Evolutionary conservation across 2,113 vertebrate species (phyloP).

Genomic region (Tetraodon nigroviridis): DNA sequence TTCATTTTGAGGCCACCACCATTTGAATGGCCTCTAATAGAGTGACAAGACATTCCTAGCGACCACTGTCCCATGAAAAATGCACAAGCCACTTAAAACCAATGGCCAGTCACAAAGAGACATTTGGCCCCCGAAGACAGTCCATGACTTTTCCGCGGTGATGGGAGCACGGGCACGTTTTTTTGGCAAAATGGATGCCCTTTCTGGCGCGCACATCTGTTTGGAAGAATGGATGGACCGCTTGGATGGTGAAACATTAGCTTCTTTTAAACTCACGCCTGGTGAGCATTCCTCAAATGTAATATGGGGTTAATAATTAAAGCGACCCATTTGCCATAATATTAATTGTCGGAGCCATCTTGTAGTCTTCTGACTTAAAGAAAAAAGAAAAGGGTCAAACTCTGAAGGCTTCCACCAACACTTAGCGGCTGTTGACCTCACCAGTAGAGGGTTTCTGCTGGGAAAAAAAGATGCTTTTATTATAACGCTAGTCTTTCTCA

Average conservation of each 20-base stretch:
- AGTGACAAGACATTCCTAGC: constrained; percentile 69
- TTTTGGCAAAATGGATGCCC: constrained; percentile 58
- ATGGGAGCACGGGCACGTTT: constrained; percentile 59
- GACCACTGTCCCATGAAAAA: constrained; percentile 73
- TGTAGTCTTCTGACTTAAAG: constrained; percentile 35
- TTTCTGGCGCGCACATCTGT: constrained; percentile 50
- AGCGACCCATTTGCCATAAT: constrained; percentile 49
- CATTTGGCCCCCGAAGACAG: constrained; percentile 64
- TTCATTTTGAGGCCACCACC: constrained; percentile 58
- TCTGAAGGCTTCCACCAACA: not conserved
- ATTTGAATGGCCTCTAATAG: constrained; percentile 73
- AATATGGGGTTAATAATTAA: constrained; percentile 75
- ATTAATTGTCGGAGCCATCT: constrained; percentile 57
- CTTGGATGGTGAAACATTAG: constrained; percentile 77
- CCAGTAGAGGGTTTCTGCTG: constrained; percentile 25
- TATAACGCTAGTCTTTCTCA: no score
- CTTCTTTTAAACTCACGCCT: constrained; percentile 72
- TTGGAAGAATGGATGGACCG: constrained; percentile 66
- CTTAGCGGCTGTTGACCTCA: constrained; percentile 32
- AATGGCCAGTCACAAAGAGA: constrained; percentile 67
- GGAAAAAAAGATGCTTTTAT: constrained; percentile 3
- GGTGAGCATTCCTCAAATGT: constrained; percentile 74
- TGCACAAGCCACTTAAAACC: constrained; percentile 78
- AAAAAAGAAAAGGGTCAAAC: constrained; percentile 1
- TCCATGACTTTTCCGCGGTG: constrained; percentile 55